Base-by-base conservation (phyloP, 2,797 vertebrate species). In the Triplophysa bombifrons region DNA sequence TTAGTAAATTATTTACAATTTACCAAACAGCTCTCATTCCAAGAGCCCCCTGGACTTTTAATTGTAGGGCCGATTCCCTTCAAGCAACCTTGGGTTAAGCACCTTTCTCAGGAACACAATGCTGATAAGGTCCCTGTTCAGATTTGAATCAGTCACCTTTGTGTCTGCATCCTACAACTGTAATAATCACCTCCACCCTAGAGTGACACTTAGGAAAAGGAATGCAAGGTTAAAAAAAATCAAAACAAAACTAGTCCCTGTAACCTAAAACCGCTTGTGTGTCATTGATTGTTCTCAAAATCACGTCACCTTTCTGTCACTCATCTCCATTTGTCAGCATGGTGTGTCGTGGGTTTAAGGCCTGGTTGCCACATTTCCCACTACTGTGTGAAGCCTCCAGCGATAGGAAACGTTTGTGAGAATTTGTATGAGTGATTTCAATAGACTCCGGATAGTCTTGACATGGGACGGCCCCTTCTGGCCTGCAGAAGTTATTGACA, bases 321-420 rank as follows among this genome's bases (percentile, higher is more conserved):
- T 87, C 76, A 67, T 69, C 73, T 81, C 76, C 82, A 87, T 87
- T 90, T 88, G 84, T 88, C 92, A 89, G 87, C 64, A 85, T 64
- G 58, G 84, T 87, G 90, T 75, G 72, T 83, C 88, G 87, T 84
- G 89, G 89, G 86, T 89, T 92, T 92, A 90, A 84, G 82, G 68
- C 87, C 90, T 93, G 89, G 92, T 94, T 88, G 90, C 83, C 74
- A 93, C 88, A 93, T 94, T 94, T 92, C 92, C 82, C 89, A 88
- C 85, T 51, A 68, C 71, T 85, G 81, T 88, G 92, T 80, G 79
- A 92, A 86, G 53, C 87, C 90, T 92, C 89, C 82, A 83, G 76
- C 66, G 71, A 88, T 80, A 74, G 56, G 60, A 76, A 71, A 48
- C 38, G 50, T 74, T 63, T 56, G 64, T 41, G 22, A n/a, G 50